These are phyloP conservation scores for Anarhynchus alexandrinus DNA, from an alignment of 2,113 vertebrate genomes.

Conservation along the genomic window DNA sequence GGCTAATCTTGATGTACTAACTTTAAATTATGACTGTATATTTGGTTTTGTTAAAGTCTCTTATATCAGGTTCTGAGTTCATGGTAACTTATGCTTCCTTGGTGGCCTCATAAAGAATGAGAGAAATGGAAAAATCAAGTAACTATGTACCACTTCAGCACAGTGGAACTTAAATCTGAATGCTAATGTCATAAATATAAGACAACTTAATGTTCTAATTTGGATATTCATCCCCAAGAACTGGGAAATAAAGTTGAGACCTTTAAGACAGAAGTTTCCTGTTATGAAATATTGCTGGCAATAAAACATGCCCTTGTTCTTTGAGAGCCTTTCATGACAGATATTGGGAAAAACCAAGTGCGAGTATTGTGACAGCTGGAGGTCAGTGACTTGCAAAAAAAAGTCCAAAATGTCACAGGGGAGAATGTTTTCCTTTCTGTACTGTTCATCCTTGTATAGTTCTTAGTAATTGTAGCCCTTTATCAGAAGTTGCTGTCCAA, in stretches of 20 bases:
- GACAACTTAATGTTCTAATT: background rate
- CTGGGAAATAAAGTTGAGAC: background rate
- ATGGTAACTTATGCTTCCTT: background rate
- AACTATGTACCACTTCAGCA: background rate
- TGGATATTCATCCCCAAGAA: background rate
- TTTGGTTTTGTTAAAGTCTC: background rate
- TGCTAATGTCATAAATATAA: background rate
- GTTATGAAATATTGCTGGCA: background rate
- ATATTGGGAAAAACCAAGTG: background rate
- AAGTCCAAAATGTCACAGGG: background rate
- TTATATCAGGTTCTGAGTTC: background rate
- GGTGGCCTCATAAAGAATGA: background rate
- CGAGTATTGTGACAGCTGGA: constrained; percentile 11
- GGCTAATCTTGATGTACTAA: background rate
- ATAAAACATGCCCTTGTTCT: background rate
- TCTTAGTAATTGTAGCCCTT: background rate
- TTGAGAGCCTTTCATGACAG: background rate
- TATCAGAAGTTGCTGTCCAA: background rate
- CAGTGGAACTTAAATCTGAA: background rate
- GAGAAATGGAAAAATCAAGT: background rate
- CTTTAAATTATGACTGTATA: background rate
- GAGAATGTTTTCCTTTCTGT: background rate
- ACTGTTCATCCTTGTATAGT: background rate
- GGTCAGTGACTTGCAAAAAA: background rate
- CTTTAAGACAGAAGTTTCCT: background rate